phyloP scores from a whole-genome alignment of 1,140 invertebrate genomes.

The Melanaphis sacchari region DNA sequence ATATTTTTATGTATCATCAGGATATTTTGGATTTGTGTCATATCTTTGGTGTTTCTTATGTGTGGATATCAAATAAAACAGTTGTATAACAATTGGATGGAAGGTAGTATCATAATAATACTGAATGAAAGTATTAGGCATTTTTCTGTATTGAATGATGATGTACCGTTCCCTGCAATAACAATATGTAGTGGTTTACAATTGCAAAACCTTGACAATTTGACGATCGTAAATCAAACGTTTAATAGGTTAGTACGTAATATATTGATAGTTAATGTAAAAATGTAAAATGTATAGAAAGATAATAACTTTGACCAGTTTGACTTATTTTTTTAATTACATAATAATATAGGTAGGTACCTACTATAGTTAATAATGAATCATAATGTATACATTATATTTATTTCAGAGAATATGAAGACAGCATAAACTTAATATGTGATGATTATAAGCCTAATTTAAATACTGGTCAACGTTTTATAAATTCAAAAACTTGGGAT shows the following conservation, averaged over 20 bases:
- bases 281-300: not conserved
- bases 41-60: conserved; percentile 58
- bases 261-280: no score
- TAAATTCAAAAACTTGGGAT: conserved; percentile 18
- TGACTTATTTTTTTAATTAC: not conserved
- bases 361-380: no score
- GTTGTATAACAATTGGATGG: conserved; percentile 54
- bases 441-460: conserved; percentile 27
- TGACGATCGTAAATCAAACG: not conserved
- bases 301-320: not conserved
- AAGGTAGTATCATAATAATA: conserved; percentile 39
- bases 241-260: not conserved
- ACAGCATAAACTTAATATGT: not conserved
- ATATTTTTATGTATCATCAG: conserved; percentile 32
- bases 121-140: conserved; percentile 40
- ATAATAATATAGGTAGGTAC: not conserved
- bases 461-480: conserved; percentile 2
- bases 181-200: conserved; percentile 59
- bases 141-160: conserved; percentile 34
- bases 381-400: no score
- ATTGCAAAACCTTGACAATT: conserved; percentile 2
- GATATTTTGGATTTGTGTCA: conserved; percentile 58
- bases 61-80: conserved; percentile 50
- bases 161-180: conserved; percentile 59
- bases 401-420: conserved; percentile 28